A percentile compares a stretch with the other conserved stretches of the same genome.
These are phyloP conservation scores for Odontomachus brunneus DNA, from an alignment of 1,140 invertebrate species.

Conservation along the genomic window DNA sequence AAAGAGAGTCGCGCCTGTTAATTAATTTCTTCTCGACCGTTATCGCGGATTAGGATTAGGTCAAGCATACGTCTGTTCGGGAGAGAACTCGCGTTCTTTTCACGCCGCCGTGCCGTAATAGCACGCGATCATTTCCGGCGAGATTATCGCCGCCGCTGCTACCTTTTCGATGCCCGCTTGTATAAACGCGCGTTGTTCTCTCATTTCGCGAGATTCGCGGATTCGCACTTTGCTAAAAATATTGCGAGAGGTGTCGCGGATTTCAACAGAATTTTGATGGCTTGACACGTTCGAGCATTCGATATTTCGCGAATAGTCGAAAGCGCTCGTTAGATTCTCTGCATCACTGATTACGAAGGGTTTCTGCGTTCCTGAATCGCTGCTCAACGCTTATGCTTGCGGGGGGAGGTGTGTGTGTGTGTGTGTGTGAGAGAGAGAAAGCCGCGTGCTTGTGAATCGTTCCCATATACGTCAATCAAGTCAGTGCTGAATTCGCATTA, in stretches of 20 bases:
- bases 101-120: background rate
- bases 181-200: background rate
- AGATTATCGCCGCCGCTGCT: background rate
- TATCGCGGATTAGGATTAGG: conserved; percentile 24
- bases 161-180: background rate
- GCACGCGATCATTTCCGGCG: conserved; percentile 19
- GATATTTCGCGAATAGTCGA: conserved; percentile 14
- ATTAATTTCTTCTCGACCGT: conserved; percentile 28
- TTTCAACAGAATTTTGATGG: background rate
- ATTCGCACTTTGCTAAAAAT: conserved; percentile 1
- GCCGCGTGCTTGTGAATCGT: conserved; percentile 28
- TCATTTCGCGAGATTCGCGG: background rate
- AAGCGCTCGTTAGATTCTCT: conserved; percentile 23
- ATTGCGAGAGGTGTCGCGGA: too few species aligned
- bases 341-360: conserved; percentile 2
- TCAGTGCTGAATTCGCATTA: conserved; percentile 38
- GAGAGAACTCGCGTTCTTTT: conserved; percentile 4
- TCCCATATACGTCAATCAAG: conserved; percentile 54
- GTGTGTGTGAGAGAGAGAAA: too few species aligned
- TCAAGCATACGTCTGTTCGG: background rate
- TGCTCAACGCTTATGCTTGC: conserved; percentile 26
- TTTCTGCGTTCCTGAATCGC: conserved; percentile 5
- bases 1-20: conserved; percentile 33
- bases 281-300: background rate
- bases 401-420: too few species aligned